Base-by-base conservation (phyloP, 1,140 invertebrate genomes). In the Neodiprion virginianus region DNA sequence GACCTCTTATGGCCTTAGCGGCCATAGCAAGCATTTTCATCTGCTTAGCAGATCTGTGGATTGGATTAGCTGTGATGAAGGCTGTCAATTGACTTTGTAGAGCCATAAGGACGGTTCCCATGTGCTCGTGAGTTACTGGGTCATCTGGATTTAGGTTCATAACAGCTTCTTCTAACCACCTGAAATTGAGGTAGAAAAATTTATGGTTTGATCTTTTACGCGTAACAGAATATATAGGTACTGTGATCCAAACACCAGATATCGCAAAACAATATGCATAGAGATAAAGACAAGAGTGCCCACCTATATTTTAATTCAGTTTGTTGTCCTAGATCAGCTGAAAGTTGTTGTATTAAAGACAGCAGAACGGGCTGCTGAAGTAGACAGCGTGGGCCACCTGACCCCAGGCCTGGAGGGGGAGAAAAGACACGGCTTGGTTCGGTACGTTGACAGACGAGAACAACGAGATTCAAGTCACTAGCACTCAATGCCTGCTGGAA, bases 341-440 rank as follows among this genome's bases (percentile, higher is more conserved):
- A 95, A 4, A 99, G 91, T 84, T 99, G 97, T 86, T 98, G 96
- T 77, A 98, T 95, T 2, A 99, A 90, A 1, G 96, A 97, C 47
- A 99, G 89, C 71, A 98, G 89, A 61, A 98, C 96, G 78, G 95
- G 94, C 82, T 97, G 96, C 72, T 94, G 93, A 10, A 89, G 79
- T 28, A 87, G 77, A 21, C 86, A 88, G 21, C 85, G 79, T 3
- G 83, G 67, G 23, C 79, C 77, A 48, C 84, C 84, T 2, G 79
- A 82, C 17, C 73, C 77, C 8, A 79, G 79, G 12, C 81, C 81
- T 12, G 96, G 87, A 12, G 92, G 90, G 83, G 93, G 95, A 9
- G 89, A 89, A 88, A 98, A 98, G 14, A 98, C 93, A 76, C 91
- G 90, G 8, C 91, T 88, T 0, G 93, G 93, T 81, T 96, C 94